Evolutionary conservation across 1,140 invertebrate genomes (phyloP), one percentile per base, ranked within the genome.

Genomic region (Procambarus virginalis): DNA sequence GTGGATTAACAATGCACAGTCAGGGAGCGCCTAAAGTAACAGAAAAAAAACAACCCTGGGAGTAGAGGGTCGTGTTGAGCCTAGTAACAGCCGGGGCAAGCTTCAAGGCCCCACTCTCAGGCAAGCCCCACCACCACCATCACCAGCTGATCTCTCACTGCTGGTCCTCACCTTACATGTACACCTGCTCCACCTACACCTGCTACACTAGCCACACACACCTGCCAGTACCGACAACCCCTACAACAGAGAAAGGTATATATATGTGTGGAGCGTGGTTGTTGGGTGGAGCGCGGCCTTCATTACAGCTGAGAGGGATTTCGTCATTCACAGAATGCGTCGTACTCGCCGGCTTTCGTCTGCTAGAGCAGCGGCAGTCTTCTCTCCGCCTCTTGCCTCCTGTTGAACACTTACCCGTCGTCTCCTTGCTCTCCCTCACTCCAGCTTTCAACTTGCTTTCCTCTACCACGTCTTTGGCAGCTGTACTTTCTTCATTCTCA

Each of bases 321-420:
- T 81, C 79, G 51, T 81, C 79, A 81, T 81, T 34, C 22, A 34
- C 9, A 55, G 51, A 10, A 14, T 51, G 49, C 79, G 68, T 73
- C 51, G 79, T 58, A 55, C 12, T 12, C 2, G 79, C 79, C 79
- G 79, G 79, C 79, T 81, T 81, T 81, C 79, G 79, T 81, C 79
- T 81, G 79, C 79, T 81, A 81, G 51, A 58, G 4, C 3, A 49
- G n/a, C 3, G 14, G 12, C 78, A 51, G 8, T 2, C 51, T 49
- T 9, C 14, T 58, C 55, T 17, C 9, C 6, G 34, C 34, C 34
- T 34, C 9, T 10, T 55, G 5, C 51, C 34, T 48, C 17, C 4
- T 20, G 6, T 3, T 14, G 14, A 12, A 3, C 55, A 81, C 79
- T 81, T 58, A 81, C 79, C 79, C 9, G 79, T 17, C 49, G 79